phyloP scores from a whole-genome alignment of 1,140 invertebrate species.

The Drosophila novamexicana region DNA sequence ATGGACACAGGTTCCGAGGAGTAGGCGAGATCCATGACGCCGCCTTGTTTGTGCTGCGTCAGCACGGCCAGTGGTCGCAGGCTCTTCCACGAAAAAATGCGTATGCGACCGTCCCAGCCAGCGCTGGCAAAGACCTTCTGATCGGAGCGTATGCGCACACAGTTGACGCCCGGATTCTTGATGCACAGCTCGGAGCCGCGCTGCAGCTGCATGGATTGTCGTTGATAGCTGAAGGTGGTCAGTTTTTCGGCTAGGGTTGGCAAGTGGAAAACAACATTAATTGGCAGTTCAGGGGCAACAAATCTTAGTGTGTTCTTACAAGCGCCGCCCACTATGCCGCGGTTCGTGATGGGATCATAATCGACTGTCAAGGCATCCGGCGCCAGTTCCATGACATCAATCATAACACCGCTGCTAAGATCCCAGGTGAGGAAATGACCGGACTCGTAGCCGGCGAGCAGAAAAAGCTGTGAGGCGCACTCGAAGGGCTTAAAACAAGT shows the following conservation, averaged over 20 bases:
- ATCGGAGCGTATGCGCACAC: slow-evolving; percentile 89
- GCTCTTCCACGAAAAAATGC: slow-evolving; percentile 92
- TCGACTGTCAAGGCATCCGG: slow-evolving; percentile 89
- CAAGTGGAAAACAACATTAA: too few relatives aligned
- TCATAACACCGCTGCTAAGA: slow-evolving; percentile 86
- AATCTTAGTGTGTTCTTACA: slow-evolving; percentile 65
- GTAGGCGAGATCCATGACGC: slow-evolving; percentile 89
- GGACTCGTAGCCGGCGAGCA: slow-evolving; percentile 88
- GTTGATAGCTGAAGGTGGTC: slow-evolving; percentile 76
- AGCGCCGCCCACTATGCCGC: slow-evolving; percentile 88
- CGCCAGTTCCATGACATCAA: slow-evolving; percentile 86
- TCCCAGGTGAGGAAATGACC: slow-evolving; percentile 89
- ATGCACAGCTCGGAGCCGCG: slow-evolving; percentile 87
- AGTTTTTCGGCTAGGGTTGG: slow-evolving; percentile 79
- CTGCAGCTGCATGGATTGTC: slow-evolving; percentile 86
- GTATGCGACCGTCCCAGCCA: slow-evolving; percentile 91
- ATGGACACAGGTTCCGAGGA: slow-evolving; percentile 86
- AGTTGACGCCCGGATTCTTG: slow-evolving; percentile 90
- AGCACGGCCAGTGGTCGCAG: slow-evolving; percentile 90
- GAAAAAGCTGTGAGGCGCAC: slow-evolving; percentile 85
- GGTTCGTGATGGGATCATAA: slow-evolving; percentile 87
- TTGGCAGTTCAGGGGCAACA: background rate
- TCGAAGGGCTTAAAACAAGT: slow-evolving; percentile 88
- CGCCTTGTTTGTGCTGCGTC: slow-evolving; percentile 87
- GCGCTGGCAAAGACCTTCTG: slow-evolving; percentile 90